These are phyloP conservation scores for Noturus placidus DNA, from an alignment of 2,113 vertebrate genomes.

Conservation along the genomic window DNA sequence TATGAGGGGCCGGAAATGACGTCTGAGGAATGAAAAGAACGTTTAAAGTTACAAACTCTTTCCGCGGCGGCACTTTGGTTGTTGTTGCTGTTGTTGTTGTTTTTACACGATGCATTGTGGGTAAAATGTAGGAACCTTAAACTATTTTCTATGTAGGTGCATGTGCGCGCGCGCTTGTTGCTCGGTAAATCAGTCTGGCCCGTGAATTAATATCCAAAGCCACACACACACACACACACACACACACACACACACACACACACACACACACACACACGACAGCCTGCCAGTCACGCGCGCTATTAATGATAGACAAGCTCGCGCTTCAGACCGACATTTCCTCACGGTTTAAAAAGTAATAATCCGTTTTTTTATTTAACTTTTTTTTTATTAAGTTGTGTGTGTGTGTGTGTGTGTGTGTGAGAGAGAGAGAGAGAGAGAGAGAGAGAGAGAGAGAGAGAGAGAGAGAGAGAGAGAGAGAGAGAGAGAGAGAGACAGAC, in stretches of 20 bases:
- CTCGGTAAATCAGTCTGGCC: neutral
- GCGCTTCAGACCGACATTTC: neutral
- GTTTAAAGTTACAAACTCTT: neutral
- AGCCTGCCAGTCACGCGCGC: neutral
- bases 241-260: neutral
- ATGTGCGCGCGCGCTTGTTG: neutral
- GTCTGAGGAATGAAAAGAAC: too few relatives aligned
- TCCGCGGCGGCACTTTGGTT: neutral
- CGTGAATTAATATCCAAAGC: neutral
- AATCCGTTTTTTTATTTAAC: neutral
- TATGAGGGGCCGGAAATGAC: too few relatives aligned
- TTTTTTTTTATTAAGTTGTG: too few relatives aligned
- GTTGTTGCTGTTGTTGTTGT: neutral
- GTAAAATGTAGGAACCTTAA: too few relatives aligned
- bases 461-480: neutral
- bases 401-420: too few relatives aligned
- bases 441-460: neutral
- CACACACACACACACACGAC: neutral
- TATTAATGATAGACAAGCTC: neutral
- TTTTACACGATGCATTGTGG: neutral
- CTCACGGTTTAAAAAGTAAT: neutral
- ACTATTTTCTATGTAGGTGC: neutral
- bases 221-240: constrained; percentile 6
- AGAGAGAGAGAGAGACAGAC: neutral
- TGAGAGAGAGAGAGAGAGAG: neutral